Base-by-base conservation (phyloP, 2,888 invertebrate genomes). In the Danaus chrysippus region DNA sequence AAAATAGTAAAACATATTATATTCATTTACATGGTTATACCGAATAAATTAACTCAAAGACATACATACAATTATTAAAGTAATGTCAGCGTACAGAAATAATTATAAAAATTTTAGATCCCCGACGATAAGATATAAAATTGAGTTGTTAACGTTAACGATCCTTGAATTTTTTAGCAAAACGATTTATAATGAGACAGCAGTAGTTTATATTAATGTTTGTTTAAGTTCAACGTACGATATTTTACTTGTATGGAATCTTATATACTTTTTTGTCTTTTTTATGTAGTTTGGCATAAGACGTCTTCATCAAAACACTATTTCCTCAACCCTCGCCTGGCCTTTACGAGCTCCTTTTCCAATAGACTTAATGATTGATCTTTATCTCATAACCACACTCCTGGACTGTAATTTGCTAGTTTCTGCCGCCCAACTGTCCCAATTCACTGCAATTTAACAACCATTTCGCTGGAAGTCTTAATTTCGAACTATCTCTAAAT, bases 361-460 rank as follows among this genome's bases (percentile, higher is more conserved):
- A 81, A 85, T 82, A 79, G 82, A 73, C 73, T 70, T 71, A 81
- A 86, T 84, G 82, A 78, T 69, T 68, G 82, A 84, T 84, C 78
- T 76, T 77, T 81, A 87, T 86, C 86, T 71, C 68, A 67, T 58
- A 46, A 49, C 59, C 17, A 49, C 62, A 65, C 46, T 82, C 80
- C 82, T 73, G 73, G 77, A 83, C 86, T 88, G 82, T 87, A 89
- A 89, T 89, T 89, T 88, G 80, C 86, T 85, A 83, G 81, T 84
- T 85, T 84, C 84, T 82, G 81, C 86, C 83, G 83, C 82, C 85
- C 86, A 85, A 83, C 82, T 83, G 83, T 80, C 82, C 85, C 86
- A 84, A 83, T 82, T 83, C 83, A 79, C 82, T 79, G 82, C 82
- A 85, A 88, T 89, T 87, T 89, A 75, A 76, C 79, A 82, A 84